Evolutionary conservation across 2,113 vertebrate genomes (phyloP), one percentile per base, ranked within the genome.

Genomic region (Hucho hucho): DNA sequence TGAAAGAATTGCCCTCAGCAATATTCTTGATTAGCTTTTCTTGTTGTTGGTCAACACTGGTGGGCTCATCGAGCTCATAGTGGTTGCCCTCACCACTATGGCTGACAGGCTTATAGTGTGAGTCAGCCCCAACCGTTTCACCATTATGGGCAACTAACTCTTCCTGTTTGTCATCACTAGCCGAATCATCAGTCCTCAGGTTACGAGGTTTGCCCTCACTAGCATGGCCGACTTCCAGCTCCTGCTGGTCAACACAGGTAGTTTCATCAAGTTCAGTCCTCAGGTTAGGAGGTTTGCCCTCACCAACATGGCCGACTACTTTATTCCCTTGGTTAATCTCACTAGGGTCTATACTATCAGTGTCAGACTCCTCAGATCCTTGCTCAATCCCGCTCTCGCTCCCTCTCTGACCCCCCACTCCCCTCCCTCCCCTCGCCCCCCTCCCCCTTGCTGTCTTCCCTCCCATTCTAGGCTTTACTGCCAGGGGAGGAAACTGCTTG

Each of bases 401-500:
- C 72, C 59, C 16, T 3, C 69, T 76, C 70, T 67, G 80, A 22
- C 75, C 67, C 53, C 82, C 64, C 26, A 79, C 73, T 71, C 69
- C 74, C 75, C 76, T 84, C 29, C 77, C 79, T 14, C 29, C 37
- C 11, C 32, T 37, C 32, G 0, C 32, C 0, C 32, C 32, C 37
- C 76, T 66, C 14, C 83, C 82, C 67, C 83, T 90, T 70, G 58
- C 82, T 32, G 67, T 86, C 78, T 81, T 81, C 22, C 73, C 68
- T 71, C 77, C 81, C 79, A 82, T 90, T 75, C 72, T 29, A 63
- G 84, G 73, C 81, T 91, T 94, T 3, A 92, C 76, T 58, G 90
- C 79, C 83, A 93, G 92, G 76, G 89, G 91, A 22, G 90, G 86
- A 70, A 88, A 78, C 71, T 81, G 86, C 71, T 81, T 86, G 80